phyloP scores from a whole-genome alignment of 2,797 vertebrate genomes.

The Taeniopygia guttata region DNA sequence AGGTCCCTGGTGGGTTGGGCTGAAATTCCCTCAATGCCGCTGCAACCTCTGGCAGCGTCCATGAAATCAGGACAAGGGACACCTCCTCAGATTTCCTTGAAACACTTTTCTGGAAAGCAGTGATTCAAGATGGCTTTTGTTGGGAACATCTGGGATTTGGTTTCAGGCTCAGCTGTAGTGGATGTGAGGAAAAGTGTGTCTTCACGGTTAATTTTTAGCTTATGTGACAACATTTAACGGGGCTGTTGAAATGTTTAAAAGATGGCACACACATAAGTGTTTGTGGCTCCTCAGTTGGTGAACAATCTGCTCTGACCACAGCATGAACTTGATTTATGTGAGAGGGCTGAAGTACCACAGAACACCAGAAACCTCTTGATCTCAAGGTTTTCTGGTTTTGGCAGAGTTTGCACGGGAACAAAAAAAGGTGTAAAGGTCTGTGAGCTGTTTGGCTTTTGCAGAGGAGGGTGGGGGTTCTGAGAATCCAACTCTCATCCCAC shows the following conservation, averaged over 20 bases:
- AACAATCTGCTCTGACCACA: constrained; percentile 27
- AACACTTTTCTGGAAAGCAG: not conserved
- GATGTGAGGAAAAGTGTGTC: not conserved
- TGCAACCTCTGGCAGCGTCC: not conserved
- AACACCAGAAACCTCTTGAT: not conserved
- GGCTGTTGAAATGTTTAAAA: not conserved
- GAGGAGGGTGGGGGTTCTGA: not conserved
- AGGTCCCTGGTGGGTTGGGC: not conserved
- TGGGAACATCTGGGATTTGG: not conserved
- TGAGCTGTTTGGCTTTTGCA: not conserved
- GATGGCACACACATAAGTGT: not conserved
- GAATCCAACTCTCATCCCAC: not conserved
- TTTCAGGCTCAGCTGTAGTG: not conserved
- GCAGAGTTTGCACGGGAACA: not conserved
- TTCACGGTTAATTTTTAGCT: not conserved
- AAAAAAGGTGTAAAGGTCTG: rapidly evolving
- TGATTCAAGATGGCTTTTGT: not conserved
- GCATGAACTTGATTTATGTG: constrained; percentile 27
- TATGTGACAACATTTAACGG: not conserved
- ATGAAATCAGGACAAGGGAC: not conserved
- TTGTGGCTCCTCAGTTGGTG: not conserved
- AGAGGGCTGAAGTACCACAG: not conserved
- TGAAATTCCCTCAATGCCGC: not conserved
- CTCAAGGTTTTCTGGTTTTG: not conserved
- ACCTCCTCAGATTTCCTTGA: not conserved